Evolutionary conservation across 2,888 invertebrate species (phyloP).

Genomic region (Trichogramma dendrolimi): DNA sequence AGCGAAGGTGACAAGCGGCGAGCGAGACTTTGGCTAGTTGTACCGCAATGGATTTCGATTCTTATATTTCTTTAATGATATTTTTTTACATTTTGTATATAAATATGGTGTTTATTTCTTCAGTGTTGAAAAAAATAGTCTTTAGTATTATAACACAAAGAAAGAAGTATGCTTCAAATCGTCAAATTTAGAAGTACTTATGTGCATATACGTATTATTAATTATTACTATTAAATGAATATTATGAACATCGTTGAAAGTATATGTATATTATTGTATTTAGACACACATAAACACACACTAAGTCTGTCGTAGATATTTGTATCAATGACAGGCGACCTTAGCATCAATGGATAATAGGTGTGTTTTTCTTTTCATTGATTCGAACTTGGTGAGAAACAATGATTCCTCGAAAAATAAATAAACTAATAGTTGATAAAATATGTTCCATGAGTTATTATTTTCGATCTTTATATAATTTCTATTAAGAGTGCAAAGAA

Average conservation of each 20-base stretch:
- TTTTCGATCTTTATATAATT: too few species aligned
- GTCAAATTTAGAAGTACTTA: constrained; percentile 10
- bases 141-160: constrained; percentile 17
- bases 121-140: constrained; percentile 13
- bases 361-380: constrained; percentile 12
- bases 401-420: constrained; percentile 20
- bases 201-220: constrained; percentile 9
- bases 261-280: constrained; percentile 3
- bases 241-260: neutral
- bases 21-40: too few species aligned
- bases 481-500: too few species aligned
- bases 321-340: constrained; percentile 20
- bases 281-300: too few species aligned
- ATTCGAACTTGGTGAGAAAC: constrained; percentile 26
- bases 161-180: constrained; percentile 1
- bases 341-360: constrained; percentile 15
- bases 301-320: constrained; percentile 14
- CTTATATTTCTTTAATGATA: constrained; percentile 3
- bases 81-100: neutral
- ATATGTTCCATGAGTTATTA: too few species aligned
- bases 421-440: constrained; percentile 28
- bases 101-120: constrained; percentile 7
- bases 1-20: too few species aligned
- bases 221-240: constrained; percentile 16
- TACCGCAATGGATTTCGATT: too few species aligned